These are phyloP conservation scores for Rotaria magnacalcarata DNA, from an alignment of 2,888 invertebrate species.

Conservation along the genomic window DNA sequence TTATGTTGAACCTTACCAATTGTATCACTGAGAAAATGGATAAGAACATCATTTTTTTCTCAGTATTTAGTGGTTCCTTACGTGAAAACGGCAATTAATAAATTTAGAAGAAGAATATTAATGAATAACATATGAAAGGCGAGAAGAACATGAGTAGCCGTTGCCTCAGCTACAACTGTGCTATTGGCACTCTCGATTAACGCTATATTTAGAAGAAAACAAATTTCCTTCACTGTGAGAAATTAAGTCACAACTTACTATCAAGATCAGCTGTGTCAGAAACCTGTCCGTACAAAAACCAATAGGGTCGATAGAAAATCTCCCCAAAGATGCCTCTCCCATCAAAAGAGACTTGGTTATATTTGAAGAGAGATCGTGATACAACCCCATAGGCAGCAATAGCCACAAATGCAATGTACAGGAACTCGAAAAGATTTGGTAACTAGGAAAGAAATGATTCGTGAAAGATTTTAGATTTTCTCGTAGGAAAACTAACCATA, in stretches of 20 bases:
- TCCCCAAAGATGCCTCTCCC: background rate
- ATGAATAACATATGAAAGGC: conserved; percentile 24
- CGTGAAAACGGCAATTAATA: background rate
- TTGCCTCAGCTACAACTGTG: background rate
- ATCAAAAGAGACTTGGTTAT: background rate
- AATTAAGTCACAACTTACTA: background rate
- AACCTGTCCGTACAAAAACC: background rate
- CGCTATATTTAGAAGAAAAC: background rate
- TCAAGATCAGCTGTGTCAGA: background rate
- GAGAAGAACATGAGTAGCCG: background rate
- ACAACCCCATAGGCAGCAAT: conserved; percentile 35
- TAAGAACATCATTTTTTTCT: background rate
- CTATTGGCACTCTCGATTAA: background rate
- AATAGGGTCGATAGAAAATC: background rate
- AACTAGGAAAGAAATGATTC: background rate
- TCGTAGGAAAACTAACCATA: background rate
- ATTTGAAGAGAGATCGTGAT: background rate
- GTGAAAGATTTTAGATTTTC: no score
- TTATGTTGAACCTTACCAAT: background rate
- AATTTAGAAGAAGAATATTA: background rate
- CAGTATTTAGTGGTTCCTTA: background rate
- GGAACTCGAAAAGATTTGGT: background rate
- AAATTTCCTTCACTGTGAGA: background rate
- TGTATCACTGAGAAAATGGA: background rate
- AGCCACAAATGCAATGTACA: background rate